phyloP scores from a whole-genome alignment of 2,888 invertebrate species.

The Microplitis manilae region DNA sequence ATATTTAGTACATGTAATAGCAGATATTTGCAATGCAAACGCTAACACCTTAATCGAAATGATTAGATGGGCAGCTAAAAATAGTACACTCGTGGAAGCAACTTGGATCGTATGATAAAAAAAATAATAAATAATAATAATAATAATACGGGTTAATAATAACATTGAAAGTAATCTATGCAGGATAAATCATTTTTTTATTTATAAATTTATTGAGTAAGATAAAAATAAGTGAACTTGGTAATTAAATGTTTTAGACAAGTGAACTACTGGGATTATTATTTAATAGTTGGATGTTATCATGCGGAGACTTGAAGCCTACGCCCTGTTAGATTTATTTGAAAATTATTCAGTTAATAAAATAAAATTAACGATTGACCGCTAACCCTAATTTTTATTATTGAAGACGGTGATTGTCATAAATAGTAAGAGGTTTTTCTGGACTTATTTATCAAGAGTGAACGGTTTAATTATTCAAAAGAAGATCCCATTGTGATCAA shows the following conservation, averaged over 20 bases:
- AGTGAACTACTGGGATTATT: neutral
- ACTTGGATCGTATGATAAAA: neutral
- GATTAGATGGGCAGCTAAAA: slow-evolving; percentile 9
- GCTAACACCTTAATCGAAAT: slow-evolving; percentile 9
- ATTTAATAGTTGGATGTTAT: slow-evolving; percentile 1
- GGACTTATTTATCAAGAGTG: neutral
- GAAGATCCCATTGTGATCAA: slow-evolving; percentile 3
- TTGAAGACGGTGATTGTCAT: neutral
- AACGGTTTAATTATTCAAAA: slow-evolving; percentile 3
- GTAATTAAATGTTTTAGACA: neutral
- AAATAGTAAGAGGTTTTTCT: neutral
- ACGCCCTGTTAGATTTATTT: slow-evolving; percentile 13
- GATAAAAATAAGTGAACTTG: neutral
- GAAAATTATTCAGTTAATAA: neutral
- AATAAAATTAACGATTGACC: neutral
- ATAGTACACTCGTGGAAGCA: neutral
- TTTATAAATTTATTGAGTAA: neutral
- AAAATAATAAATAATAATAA: neutral
- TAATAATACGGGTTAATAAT: neutral
- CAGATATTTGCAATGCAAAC: neutral
- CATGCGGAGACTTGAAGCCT: slow-evolving; percentile 7
- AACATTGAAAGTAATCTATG: neutral
- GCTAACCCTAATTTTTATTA: neutral
- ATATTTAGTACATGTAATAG: neutral
- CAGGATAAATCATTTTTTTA: neutral